Evolutionary conservation across 2,888 invertebrate species (phyloP), one percentile per base, ranked within the genome.

Genomic region (Drosophila diplacantha): DNA sequence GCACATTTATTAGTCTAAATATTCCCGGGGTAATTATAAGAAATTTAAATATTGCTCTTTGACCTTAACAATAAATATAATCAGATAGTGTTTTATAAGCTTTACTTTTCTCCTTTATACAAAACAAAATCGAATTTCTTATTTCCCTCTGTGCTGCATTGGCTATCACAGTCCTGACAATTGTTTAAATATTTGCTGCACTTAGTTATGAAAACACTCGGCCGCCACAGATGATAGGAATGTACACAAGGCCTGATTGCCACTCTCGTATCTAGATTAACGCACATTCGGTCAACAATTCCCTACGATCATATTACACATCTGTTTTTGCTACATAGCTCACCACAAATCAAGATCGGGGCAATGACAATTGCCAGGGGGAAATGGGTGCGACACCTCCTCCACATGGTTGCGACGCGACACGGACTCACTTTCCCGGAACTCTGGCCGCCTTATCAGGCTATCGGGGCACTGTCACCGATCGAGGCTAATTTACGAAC

Each of bases 301-400:
- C 9, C 37, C 29, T 18, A n/a, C 22, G 35, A 61, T 39, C 32
- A 24, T 24, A 43, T 50, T 41, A 62, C 32, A 35, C 22, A 20
- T 18, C 44, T 29, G 37, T 54, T 43, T 35, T 58, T 20, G 34
- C 31, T 4, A 6, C 12, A n/a, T 18, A 14, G 46, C 65, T 66
- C 69, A 66, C 65, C 65, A 69, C 62, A 69, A 41, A 66, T 66
- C 66, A 66, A 66, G 67, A 66, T 46, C 57, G 22, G 24, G 32
- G 69, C 61, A 38, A 39, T 20, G 61, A n/a, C 46, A n/a, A 61
- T 20, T 39, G 51, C 69, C 24, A 31, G n/a, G 20, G 32, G 12
- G 12, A 16, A 35, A 14, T 35, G 29, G 44, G 29, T 31, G 24
- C 24, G 16, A 65, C 46, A 60, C 39, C 50, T 51, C 35, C 46